Conservation (phyloP, 2,888 invertebrate species). For the Trichopria drosophilae region DNA sequence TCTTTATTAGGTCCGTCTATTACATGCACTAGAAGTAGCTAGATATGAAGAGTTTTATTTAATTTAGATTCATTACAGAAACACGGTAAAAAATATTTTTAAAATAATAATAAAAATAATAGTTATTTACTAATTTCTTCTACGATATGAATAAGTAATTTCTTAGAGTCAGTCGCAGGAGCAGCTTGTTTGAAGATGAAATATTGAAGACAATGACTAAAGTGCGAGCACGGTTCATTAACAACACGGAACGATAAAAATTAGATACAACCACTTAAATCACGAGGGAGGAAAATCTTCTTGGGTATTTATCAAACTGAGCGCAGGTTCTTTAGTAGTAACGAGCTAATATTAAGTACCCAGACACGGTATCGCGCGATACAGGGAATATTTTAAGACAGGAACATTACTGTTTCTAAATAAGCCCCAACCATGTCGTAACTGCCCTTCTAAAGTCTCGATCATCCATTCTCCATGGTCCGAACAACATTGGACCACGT, state of each 20-base stretch:
- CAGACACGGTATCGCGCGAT: conserved; percentile 22
- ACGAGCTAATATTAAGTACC: conserved; percentile 27
- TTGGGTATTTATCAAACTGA: too few relatives aligned
- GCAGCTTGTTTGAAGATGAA: conserved; percentile 10
- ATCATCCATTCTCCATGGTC: too few relatives aligned
- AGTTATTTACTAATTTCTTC: too few relatives aligned
- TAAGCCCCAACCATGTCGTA: conserved; percentile 5
- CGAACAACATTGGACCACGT: too few relatives aligned
- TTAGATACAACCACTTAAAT: too few relatives aligned
- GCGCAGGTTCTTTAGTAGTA: conserved; percentile 11
- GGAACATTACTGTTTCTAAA: conserved; percentile 3
- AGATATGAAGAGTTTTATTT: conserved; percentile 7
- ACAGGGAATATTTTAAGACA: conserved; percentile 14
- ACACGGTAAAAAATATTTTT: neutral
- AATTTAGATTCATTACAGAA: conserved; percentile 1
- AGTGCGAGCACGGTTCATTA: conserved; percentile 10
- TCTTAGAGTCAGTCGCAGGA: neutral
- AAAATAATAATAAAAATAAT: too few relatives aligned
- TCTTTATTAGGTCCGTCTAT: too few relatives aligned
- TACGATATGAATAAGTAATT: too few relatives aligned
- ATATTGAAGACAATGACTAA: conserved; percentile 17
- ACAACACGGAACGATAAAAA: conserved; percentile 7
- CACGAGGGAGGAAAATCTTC: too few relatives aligned
- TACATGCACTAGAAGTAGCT: too few relatives aligned
- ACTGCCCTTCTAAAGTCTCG: too few relatives aligned